phyloP scores from a whole-genome alignment of 2,797 vertebrate species.

The Hemibagrus guttatus region DNA sequence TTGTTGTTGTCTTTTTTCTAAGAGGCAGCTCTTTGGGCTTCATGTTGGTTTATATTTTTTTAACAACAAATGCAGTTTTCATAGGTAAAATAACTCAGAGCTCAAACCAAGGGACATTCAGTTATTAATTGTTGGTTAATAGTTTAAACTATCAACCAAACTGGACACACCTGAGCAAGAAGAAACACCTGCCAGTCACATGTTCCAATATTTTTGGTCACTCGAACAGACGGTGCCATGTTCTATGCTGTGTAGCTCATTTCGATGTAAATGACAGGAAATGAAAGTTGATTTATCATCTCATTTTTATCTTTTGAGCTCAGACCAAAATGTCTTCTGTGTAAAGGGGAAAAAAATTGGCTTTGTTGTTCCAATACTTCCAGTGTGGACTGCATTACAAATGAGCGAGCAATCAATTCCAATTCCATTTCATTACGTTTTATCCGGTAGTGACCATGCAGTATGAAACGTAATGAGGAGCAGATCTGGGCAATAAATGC shows the following conservation, averaged over 20 bases:
- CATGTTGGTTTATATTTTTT: background rate
- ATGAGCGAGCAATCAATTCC: background rate
- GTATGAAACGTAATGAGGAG: background rate
- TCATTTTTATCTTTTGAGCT: background rate
- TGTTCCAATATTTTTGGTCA: background rate
- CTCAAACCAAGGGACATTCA: background rate
- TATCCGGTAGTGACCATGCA: background rate
- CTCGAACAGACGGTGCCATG: background rate
- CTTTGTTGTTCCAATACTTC: background rate
- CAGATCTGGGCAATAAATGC: background rate
- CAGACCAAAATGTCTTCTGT: background rate
- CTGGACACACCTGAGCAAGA: background rate
- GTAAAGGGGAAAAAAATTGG: background rate
- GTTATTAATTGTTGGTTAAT: background rate
- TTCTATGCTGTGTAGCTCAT: background rate
- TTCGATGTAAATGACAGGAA: background rate
- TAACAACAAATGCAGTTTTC: background rate
- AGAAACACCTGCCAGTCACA: background rate
- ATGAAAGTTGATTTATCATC: background rate
- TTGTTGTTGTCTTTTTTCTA: background rate
- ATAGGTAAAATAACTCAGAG: too few relatives aligned
- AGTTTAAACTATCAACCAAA: background rate
- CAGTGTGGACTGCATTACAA: background rate
- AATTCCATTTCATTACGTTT: background rate
- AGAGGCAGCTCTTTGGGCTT: background rate